Evolutionary conservation across 2,113 vertebrate genomes (phyloP), one percentile per base, ranked within the genome.

Genomic region (Origma solitaria): DNA sequence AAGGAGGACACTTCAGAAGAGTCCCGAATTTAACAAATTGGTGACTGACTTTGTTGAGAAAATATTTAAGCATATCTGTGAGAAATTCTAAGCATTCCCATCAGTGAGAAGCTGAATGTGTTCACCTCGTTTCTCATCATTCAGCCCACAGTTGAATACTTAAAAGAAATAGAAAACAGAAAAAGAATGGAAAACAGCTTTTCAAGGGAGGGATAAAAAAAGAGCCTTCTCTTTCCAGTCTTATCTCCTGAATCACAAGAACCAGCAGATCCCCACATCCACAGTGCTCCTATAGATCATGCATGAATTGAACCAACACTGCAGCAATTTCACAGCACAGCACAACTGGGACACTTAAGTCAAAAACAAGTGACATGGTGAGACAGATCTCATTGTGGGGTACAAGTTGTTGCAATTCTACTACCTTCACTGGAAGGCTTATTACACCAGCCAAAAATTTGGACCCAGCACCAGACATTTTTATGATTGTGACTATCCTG

Each of bases 151-250:
- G n/a, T 73, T 33, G 54, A 78, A 75, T n/a, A 44, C 4, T 50
- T 76, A 15, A 22, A 33, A 75, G 28, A n/a, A n/a, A n/a, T n/a
- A n/a, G n/a, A n/a, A n/a, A n/a, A n/a, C n/a, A n/a, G n/a, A n/a
- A n/a, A n/a, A n/a, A n/a, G n/a, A n/a, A n/a, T n/a, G n/a, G n/a
- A n/a, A 37, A 93, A 30, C 40, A 27, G 16, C 33, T 83, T 64
- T 31, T 28, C n/a, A 15, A 13, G 10, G 6, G 2, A 5, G 3
- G 19, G 40, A 18, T 3, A 28, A 9, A 11, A 7, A 5, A 45
- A 19, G 1, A 24, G 2, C 24, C 38, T 65, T 86, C 12, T 56
- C 61, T 68, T 68, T 56, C 70, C 45, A n/a, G 22, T 51, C 18
- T 54, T 54, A 12, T 27, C 40, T 79, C 25, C 61, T 72, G 35